Evolutionary conservation across 1,140 invertebrate genomes (phyloP), one percentile per base, ranked within the genome.

Genomic region (Marisa cornuarietis): DNA sequence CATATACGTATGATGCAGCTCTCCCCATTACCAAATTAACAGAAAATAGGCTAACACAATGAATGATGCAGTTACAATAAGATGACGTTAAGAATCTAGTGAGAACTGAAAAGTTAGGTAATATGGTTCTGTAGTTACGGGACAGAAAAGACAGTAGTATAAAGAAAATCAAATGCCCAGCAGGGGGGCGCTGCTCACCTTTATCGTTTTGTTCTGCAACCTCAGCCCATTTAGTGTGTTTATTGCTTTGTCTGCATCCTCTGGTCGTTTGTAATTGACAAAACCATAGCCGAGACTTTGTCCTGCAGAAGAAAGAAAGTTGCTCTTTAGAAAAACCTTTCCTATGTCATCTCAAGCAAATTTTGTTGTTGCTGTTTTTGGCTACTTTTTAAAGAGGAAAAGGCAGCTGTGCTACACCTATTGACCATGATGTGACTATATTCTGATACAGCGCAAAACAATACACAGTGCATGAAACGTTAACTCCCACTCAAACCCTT

Each of bases 261-360:
- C 97, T 75, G 96, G 94, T 86, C 96, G 94, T 89, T 98, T 96
- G 92, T 99, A 99, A 93, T 99, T 99, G 82, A 99, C 98, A 92
- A 99, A 99, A 84, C 98, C 98, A 92, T 99, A 99, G 83, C 98
- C 98, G 85, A 99, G 94, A 92, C 97, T 99, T 93, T 99, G 98
- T 88, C 98, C 98, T 98, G 93, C 85, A 93, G 49, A 65, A 65
- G 24, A 78, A 52, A 81, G 24, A 71, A 68, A 11, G 9, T 16
- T 13, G 22, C 14, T 68, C 8, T 68, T 42, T 68, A 42, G 14
- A 26, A 20, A 68, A 14, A 26, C 31, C 66, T 68, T 68, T 31
- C 14, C 14, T 16, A 22, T 42, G 14, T 68, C 66, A 14, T 68
- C 22, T 58, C 31, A 42, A 42, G 31, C 31, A 42, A 42, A 2